These are phyloP conservation scores for Saguinus midas DNA, from an alignment of 2,113 vertebrate genomes.

Conservation along the genomic window DNA sequence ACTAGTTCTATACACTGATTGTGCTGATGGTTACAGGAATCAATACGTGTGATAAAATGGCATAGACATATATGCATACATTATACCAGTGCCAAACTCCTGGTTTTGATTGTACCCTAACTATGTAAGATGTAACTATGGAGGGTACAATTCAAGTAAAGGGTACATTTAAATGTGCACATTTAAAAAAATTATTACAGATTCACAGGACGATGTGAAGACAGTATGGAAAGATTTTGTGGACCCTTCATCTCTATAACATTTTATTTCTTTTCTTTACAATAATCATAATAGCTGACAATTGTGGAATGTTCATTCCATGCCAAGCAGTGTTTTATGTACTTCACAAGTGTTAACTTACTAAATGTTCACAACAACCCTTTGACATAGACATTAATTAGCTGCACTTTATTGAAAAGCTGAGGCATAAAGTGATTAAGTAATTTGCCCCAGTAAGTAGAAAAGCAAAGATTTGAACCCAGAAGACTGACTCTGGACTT, in stretches of 20 bases:
- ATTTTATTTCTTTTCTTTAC: neutral
- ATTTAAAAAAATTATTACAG: neutral
- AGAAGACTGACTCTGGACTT: neutral
- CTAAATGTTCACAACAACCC: neutral
- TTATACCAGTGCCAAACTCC: neutral
- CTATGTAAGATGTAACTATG: neutral
- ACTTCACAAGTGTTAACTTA: neutral
- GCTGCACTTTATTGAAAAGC: neutral
- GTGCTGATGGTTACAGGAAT: neutral
- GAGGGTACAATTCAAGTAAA: neutral
- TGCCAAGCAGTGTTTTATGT: neutral
- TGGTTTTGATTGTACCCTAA: neutral
- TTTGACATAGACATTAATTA: neutral
- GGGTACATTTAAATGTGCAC: no score
- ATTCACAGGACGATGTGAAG: neutral
- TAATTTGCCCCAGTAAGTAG: neutral
- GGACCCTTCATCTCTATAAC: neutral
- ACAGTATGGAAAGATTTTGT: neutral
- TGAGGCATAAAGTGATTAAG: neutral
- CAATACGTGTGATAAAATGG: neutral
- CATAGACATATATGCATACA: no score
- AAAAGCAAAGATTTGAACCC: neutral
- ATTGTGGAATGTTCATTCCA: neutral
- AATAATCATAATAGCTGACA: neutral
- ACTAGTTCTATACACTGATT: neutral